Conservation (phyloP, 2,113 vertebrate genomes). For the Pristiophorus japonicus region DNA sequence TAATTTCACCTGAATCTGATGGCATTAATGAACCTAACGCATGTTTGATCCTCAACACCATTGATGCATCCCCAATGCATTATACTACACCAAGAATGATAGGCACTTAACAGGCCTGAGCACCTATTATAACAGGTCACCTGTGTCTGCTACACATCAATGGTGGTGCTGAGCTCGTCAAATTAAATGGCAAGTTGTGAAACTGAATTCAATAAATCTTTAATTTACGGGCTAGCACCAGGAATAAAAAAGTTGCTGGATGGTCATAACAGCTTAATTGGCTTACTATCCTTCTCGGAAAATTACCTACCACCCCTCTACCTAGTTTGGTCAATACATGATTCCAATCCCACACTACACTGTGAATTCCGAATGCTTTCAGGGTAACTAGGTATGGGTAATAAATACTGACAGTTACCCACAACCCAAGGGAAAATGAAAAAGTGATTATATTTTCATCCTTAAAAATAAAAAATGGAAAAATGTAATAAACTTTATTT, state of each 20-base stretch:
- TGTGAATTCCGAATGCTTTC: neutral
- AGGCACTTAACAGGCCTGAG: too few relatives aligned
- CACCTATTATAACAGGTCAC: too few relatives aligned
- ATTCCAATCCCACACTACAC: too few relatives aligned
- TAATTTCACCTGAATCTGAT: too few relatives aligned
- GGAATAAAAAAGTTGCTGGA: neutral
- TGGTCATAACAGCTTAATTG: neutral
- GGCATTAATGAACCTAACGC: too few relatives aligned
- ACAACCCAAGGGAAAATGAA: neutral
- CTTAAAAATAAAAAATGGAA: neutral
- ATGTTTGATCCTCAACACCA: too few relatives aligned
- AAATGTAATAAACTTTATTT: neutral
- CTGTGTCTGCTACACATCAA: neutral
- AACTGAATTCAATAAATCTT: neutral
- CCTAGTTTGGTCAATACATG: neutral
- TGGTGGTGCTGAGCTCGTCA: neutral
- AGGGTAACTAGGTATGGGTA: neutral
- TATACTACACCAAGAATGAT: too few relatives aligned
- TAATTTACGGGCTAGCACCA: neutral
- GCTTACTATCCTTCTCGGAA: neutral
- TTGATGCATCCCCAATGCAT: too few relatives aligned
- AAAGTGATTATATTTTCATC: neutral
- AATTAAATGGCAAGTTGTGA: neutral
- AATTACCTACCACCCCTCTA: neutral
- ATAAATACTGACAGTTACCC: neutral